Evolutionary conservation across 2,888 invertebrate species (phyloP).

Genomic region (Cosmopolites sordidus): DNA sequence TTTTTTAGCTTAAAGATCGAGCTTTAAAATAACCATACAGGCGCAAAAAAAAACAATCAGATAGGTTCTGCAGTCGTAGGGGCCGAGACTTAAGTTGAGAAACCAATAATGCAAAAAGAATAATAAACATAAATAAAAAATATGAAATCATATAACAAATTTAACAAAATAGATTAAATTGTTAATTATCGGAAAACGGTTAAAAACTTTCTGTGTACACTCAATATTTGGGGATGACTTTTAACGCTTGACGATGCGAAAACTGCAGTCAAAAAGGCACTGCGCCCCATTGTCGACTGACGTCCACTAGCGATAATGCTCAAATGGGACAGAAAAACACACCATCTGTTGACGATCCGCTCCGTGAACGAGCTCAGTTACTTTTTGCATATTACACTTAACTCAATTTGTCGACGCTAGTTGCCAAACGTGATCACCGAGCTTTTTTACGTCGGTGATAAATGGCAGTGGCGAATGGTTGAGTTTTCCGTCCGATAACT

Average conservation of each 20-base stretch:
- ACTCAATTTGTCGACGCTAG: slow-evolving; percentile 37
- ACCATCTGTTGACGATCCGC: slow-evolving; percentile 52
- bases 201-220: too few relatives aligned
- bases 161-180: too few relatives aligned
- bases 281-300: background rate
- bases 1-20: too few relatives aligned
- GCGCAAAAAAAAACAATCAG: too few relatives aligned
- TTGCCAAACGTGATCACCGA: slow-evolving; percentile 28
- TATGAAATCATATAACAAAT: too few relatives aligned
- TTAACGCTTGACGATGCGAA: background rate
- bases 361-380: slow-evolving; percentile 31
- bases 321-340: slow-evolving; percentile 52
- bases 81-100: too few relatives aligned
- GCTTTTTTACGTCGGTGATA: slow-evolving; percentile 13
- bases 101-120: too few relatives aligned
- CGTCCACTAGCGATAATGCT: slow-evolving; percentile 41
- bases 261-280: background rate
- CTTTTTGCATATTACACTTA: slow-evolving; percentile 42
- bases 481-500: background rate
- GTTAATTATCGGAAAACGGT: too few relatives aligned
- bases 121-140: too few relatives aligned
- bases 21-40: too few relatives aligned
- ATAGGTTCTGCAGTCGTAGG: too few relatives aligned
- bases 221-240: too few relatives aligned
- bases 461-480: background rate